Conservation (phyloP, 2,797 vertebrate genomes). For the Crenichthys baileyi region DNA sequence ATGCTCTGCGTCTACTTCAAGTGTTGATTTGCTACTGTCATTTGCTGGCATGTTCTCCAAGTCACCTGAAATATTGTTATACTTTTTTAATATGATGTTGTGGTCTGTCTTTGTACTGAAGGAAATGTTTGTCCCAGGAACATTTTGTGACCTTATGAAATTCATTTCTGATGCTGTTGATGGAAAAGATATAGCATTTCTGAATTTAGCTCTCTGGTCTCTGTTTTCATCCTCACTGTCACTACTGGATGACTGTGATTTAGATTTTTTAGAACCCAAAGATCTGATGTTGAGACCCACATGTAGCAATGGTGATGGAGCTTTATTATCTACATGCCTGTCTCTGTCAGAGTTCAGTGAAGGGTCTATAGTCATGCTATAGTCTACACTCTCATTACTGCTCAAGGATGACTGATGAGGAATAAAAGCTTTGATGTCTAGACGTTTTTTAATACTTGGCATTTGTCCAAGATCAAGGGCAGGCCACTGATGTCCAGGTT, state of each 20-base stretch:
- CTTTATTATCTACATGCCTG: slow-evolving; percentile 51
- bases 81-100: slow-evolving; percentile 58
- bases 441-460: slow-evolving; percentile 28
- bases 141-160: slow-evolving; percentile 13
- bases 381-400: background rate
- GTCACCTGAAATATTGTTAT: slow-evolving; percentile 43
- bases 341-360: background rate
- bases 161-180: slow-evolving; percentile 6
- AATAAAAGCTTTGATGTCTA: slow-evolving; percentile 31
- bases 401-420: background rate
- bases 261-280: slow-evolving; percentile 8
- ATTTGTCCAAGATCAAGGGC: background rate
- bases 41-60: slow-evolving; percentile 11
- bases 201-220: slow-evolving; percentile 11
- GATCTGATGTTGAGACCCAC: background rate
- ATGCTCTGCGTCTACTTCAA: slow-evolving; percentile 56
- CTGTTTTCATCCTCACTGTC: slow-evolving; percentile 51
- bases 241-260: slow-evolving; percentile 47
- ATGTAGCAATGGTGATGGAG: slow-evolving; percentile 6
- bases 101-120: slow-evolving; percentile 31
- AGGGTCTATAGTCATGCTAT: background rate
- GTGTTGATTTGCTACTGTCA: slow-evolving; percentile 20
- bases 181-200: slow-evolving; percentile 4
- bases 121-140: slow-evolving; percentile 11
- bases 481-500: slow-evolving; percentile 17